Evolutionary conservation across 2,888 invertebrate species (phyloP), one percentile per base, ranked within the genome.

Genomic region (Campopleginae sp.): DNA sequence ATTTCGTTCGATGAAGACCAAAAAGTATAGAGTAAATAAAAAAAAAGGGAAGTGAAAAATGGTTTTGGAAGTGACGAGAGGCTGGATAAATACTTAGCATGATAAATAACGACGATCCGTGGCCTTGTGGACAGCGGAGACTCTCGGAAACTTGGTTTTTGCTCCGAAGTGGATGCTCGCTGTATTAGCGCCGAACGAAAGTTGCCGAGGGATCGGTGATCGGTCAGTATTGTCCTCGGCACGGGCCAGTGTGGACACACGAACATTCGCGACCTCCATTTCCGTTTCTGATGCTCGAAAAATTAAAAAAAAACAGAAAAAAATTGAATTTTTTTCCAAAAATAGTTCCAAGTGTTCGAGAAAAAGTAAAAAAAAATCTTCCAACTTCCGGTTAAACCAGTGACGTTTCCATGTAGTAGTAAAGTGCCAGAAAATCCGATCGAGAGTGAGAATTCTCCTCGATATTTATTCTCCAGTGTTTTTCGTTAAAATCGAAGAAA

Each of bases 211-310:
- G 85, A 87, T 86, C 88, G 89, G 88, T 87, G 88, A 87, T 84
- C 77, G 83, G 86, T 46, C 90, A 91, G 91, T 91, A 88, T 87
- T 86, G 89, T 87, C 88, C 87, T 88, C 89, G 91, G 90, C 91
- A 87, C 89, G 90, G 89, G 87, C 88, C 86, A 71, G 90, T 79
- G 86, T 88, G 87, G 91, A 90, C 88, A 82, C 71, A 63, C 65
- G 8, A 63, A 72, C 3, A 17, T 65, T 70, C 27, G 54, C 76
- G 46, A 58, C 58, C 66, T 31, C 79, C 63, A 48, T 81, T 54
- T 23, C 48, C 27, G 61, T 23, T 17, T 27, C 63, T 7, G 7
- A 17, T 58, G 31, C 31, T 4, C 38, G 19, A 7, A 31, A 68
- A 44, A 23, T 54, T 19, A 44, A 4, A 12, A 17, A 17, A 5